Base-by-base conservation (phyloP, 1,140 invertebrate species). In the Heliconius melpomene region DNA sequence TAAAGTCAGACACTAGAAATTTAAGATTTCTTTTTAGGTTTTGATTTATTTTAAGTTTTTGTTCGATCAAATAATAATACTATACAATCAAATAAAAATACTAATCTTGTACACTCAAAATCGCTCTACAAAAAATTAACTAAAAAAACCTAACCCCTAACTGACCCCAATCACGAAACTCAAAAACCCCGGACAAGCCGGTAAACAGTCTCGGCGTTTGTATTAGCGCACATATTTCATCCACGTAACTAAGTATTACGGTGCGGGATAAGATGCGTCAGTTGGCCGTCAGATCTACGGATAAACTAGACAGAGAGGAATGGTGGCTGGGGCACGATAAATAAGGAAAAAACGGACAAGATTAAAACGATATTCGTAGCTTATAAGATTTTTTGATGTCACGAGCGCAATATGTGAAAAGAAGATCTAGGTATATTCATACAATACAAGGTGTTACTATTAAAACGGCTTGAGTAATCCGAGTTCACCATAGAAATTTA, bases 291-390 rank as follows among this genome's bases (percentile, higher is more conserved):
- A 91, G 92, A 93, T 93, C 88, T 88, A 90, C 86, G 91, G 91
- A 91, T 90, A 92, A 93, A 88, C 84, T 84, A 84, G 91, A 92
- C 92, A 90, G 89, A 92, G 91, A 91, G 87, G 90, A 93, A 93
- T 92, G 89, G 89, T 87, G 83, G 83, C 84, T 82, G 78, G 76
- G 82, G 83, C 74, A 84, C 83, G 87, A 92, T 91, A 91, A 93
- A 91, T 90, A 93, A 90, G 85, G 87, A 78, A 83, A 52, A 80
- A 77, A 57, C 32, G 66, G 76, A 83, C 79, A 70, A 74, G 60
- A 66, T 66, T 66, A 66, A 26, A 66, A 66, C 60, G 60, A 66
- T 66, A 66, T 60, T 66, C 20, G 20, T 29, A 66, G 26, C 1
- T 66, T 66, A n/a, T 13, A 66, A 16, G 60, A 66, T 66, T 66